Evolutionary conservation across 2,797 vertebrate genomes (phyloP).

Genomic region (Scolopax bukidnonensis): DNA sequence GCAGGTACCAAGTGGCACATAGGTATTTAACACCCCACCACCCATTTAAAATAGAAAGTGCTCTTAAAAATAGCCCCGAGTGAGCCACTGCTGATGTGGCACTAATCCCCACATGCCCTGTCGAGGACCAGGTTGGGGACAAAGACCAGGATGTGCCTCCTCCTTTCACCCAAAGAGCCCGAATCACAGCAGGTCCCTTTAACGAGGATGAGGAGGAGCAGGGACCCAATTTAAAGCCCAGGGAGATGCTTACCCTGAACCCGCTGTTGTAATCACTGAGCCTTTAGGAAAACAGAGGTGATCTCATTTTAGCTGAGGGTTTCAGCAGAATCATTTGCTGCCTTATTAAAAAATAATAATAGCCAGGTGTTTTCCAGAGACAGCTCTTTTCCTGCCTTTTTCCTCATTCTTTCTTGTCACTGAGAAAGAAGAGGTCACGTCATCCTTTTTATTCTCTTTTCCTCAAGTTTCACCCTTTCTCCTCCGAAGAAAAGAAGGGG

Average conservation of each 20-base stretch:
- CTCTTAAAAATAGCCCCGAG: background rate
- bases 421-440: background rate
- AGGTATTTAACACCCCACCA: background rate
- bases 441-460: background rate
- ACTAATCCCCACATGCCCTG: background rate
- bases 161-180: background rate
- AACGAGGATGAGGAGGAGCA: background rate
- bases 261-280: rapidly evolving
- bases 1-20: background rate
- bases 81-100: background rate
- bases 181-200: rapidly evolving
- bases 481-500: background rate
- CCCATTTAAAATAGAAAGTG: background rate
- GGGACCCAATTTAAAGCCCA: background rate
- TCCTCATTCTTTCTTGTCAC: background rate
- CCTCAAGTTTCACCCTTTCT: background rate
- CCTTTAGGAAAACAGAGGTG: background rate
- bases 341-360: slow-evolving; percentile 42
- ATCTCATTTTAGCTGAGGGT: background rate
- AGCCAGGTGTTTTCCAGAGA: background rate
- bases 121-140: background rate
- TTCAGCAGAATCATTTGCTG: background rate
- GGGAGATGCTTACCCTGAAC: background rate
- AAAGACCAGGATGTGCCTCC: background rate
- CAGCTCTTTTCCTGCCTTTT: background rate